Evolutionary conservation across 2,113 vertebrate genomes (phyloP).

Genomic region (Sitta europaea): DNA sequence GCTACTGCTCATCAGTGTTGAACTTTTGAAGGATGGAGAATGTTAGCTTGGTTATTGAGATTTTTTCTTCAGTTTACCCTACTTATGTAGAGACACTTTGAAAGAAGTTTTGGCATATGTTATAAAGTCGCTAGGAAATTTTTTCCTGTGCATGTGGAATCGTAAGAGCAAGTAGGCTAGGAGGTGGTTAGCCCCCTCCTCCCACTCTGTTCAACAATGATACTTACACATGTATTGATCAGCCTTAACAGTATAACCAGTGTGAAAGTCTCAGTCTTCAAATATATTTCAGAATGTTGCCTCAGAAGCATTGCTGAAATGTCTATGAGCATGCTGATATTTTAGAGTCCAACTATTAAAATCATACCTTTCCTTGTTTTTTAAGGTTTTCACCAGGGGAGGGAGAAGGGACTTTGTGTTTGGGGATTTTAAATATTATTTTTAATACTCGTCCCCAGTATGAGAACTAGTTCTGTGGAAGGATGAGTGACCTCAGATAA

Average conservation of each 20-base stretch:
- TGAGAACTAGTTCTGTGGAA: neutral
- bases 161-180: neutral
- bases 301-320: neutral
- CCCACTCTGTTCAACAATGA: neutral
- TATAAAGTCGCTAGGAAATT: neutral
- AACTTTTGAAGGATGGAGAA: neutral
- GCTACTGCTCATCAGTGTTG: neutral
- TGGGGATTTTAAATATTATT: neutral
- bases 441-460: neutral
- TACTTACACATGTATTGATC: neutral
- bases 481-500: neutral
- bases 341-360: neutral
- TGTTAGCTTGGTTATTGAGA: neutral
- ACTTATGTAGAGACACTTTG: neutral
- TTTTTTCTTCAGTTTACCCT: neutral
- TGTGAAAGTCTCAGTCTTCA: neutral
- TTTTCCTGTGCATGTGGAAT: neutral
- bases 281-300: neutral
- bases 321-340: neutral
- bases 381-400: neutral
- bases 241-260: neutral
- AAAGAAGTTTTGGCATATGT: neutral
- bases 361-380: neutral
- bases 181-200: neutral
- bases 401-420: fast-evolving